phyloP scores from a whole-genome alignment of 2,113 vertebrate genomes.

The Struthio camelus region DNA sequence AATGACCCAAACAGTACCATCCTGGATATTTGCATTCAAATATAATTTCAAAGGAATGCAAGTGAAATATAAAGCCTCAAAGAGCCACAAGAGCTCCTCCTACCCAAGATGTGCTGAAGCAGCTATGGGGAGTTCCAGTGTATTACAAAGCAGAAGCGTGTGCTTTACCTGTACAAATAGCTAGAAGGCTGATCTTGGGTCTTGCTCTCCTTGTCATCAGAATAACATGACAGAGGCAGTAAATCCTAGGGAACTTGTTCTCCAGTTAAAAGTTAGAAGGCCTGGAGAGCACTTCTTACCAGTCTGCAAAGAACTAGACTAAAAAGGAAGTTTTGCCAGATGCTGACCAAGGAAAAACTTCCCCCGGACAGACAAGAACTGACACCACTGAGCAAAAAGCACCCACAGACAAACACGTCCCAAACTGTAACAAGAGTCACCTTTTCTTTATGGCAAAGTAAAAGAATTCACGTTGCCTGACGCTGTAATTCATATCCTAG shows the following conservation, averaged over 20 bases:
- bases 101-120: not conserved
- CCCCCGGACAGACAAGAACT: not conserved
- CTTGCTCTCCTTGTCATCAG: not conserved
- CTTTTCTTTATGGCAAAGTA: not conserved
- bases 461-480: not conserved
- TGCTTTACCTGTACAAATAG: not conserved
- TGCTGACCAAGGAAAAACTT: not conserved
- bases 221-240: not conserved
- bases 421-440: accelerated
- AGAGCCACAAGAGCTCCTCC: not conserved
- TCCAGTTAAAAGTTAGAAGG: not conserved
- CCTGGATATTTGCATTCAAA: not conserved
- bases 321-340: not conserved
- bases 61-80: not conserved
- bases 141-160: accelerated
- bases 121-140: not conserved
- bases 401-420: not conserved
- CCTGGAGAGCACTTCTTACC: not conserved
- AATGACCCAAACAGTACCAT: not conserved
- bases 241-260: not conserved
- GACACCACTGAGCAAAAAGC: not conserved
- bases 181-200: not conserved
- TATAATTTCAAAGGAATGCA: not conserved
- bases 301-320: not conserved
- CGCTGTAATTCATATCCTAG: not conserved